These are phyloP conservation scores for Aphodius granarius DNA, from an alignment of 2,888 invertebrate species.

Conservation along the genomic window DNA sequence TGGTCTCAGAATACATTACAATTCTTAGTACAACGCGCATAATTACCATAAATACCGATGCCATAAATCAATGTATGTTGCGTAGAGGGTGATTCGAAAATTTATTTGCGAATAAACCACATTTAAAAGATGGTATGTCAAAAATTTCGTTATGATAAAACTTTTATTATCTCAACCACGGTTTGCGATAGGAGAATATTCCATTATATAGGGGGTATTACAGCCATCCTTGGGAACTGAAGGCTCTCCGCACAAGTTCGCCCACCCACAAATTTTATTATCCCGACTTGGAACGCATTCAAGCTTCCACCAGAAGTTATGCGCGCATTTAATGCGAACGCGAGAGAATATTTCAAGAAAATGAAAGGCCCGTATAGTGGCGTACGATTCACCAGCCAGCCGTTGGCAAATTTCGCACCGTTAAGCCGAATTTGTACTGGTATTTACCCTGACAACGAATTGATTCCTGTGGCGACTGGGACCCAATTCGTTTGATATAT, in stretches of 20 bases:
- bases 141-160: background rate
- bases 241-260: background rate
- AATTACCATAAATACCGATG: background rate
- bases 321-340: background rate
- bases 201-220: background rate
- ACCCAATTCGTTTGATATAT: background rate
- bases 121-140: background rate
- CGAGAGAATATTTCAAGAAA: background rate
- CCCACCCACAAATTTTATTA: background rate
- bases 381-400: background rate
- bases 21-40: background rate
- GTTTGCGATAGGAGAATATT: background rate
- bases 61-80: background rate
- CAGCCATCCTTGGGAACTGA: background rate
- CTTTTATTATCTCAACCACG: background rate
- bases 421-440: background rate
- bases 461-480: background rate
- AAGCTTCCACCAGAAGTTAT: background rate
- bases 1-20: background rate
- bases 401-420: background rate
- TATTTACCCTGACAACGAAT: background rate
- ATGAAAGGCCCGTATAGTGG: background rate
- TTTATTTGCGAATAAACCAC: too few species aligned
- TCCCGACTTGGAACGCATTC: background rate
- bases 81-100: too few species aligned